These are phyloP conservation scores for Cyanocitta stelleri DNA, from an alignment of 2,113 vertebrate species.

Conservation along the genomic window DNA sequence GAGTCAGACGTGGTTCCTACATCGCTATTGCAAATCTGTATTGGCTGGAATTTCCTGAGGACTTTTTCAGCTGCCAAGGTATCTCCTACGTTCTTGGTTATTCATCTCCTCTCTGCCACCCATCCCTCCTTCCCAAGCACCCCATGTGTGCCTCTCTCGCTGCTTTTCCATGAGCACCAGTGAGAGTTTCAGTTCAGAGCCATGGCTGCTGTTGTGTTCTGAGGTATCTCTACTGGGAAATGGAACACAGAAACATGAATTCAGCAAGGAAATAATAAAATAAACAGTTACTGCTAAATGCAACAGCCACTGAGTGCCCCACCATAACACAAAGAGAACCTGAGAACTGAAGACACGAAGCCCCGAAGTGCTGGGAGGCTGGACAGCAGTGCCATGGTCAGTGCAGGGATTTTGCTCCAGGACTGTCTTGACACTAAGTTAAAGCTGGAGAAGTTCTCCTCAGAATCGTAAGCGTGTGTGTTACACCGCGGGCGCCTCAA, in stretches of 20 bases:
- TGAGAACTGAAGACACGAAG: background rate
- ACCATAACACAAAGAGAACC: background rate
- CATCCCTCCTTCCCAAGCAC: background rate
- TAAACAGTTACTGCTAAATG: background rate
- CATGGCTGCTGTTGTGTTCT: background rate
- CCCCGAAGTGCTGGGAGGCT: background rate
- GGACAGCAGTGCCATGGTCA: background rate
- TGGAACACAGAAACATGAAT: fast-evolving
- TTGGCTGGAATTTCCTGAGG: background rate
- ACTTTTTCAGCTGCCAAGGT: background rate
- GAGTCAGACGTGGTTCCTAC: background rate
- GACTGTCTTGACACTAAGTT: background rate
- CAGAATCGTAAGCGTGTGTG: fast-evolving
- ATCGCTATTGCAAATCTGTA: background rate
- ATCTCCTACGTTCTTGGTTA: fast-evolving
- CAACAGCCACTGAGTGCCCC: background rate
- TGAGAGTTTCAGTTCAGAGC: background rate
- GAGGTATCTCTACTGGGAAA: background rate
- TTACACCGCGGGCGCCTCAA: fast-evolving
- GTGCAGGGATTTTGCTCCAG: background rate
- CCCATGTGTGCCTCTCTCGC: fast-evolving
- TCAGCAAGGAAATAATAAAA: background rate
- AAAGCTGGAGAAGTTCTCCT: background rate
- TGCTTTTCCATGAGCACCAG: background rate
- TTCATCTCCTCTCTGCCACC: background rate